Percentiles rank a stretch among this genome's conserved stretches.
phyloP scores from a whole-genome alignment of 1,140 invertebrate species.

The Hyles vespertilio region DNA sequence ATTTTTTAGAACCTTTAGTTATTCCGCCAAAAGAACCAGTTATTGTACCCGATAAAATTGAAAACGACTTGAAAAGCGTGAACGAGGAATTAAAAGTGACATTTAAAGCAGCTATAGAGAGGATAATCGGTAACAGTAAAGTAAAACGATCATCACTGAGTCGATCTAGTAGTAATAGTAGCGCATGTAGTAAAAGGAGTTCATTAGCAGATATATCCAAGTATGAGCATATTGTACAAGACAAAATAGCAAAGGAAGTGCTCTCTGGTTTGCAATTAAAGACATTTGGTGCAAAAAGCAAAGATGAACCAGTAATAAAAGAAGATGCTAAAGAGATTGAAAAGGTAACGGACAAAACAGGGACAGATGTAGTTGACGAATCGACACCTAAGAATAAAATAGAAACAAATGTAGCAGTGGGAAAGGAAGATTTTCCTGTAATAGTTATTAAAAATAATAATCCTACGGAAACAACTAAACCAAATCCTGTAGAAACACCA shows the following conservation, averaged over 20 bases:
- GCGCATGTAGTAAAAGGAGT: too few species aligned
- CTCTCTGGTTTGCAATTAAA: conserved; percentile 8
- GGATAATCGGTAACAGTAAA: conserved; percentile 42
- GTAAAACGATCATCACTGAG: conserved; percentile 11
- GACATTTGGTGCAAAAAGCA: background rate
- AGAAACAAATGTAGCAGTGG: too few species aligned
- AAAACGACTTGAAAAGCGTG: conserved; percentile 53
- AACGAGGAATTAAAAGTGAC: conserved; percentile 56
- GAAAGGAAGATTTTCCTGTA: conserved; percentile 2
- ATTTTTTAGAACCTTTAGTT: conserved; percentile 9
- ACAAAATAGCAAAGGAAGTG: conserved; percentile 7
- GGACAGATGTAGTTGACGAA: background rate
- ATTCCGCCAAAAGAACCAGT: conserved; percentile 7
- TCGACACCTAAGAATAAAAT: background rate
- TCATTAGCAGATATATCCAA: background rate
- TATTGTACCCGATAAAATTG: conserved; percentile 29
- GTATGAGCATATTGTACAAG: conserved; percentile 1
- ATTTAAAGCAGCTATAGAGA: conserved; percentile 57
- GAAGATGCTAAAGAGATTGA: conserved; percentile 1
- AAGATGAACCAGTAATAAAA: background rate
- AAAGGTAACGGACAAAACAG: background rate
- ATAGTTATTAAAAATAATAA: background rate
- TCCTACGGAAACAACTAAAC: background rate
- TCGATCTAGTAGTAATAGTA: conserved; percentile 1
- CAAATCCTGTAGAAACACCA: background rate